Evolutionary conservation across 2,888 invertebrate species (phyloP).

Genomic region (Drosophila affinis): DNA sequence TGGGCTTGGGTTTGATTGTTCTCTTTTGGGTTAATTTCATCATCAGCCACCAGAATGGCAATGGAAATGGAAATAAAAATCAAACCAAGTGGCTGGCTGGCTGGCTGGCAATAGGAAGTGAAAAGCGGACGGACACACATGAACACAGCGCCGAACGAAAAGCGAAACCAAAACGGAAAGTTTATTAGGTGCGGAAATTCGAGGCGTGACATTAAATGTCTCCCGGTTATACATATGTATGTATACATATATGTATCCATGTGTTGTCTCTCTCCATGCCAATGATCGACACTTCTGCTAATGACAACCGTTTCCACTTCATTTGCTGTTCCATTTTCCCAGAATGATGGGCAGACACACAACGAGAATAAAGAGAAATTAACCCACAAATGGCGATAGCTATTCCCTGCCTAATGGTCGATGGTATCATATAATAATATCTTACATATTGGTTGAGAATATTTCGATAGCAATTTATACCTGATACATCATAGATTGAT

Average conservation of each 20-base stretch:
- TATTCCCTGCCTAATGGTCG: too few species aligned
- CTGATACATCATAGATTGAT: too few species aligned
- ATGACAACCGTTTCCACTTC: background rate
- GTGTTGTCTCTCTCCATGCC: background rate
- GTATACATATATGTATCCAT: background rate
- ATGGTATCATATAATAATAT: too few species aligned
- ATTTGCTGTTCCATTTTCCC: background rate
- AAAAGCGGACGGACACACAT: slow-evolving; percentile 50
- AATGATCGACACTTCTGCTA: background rate
- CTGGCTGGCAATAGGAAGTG: slow-evolving; percentile 66
- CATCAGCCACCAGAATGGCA: background rate
- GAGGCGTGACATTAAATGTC: slow-evolving; percentile 62
- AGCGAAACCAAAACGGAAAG: slow-evolving; percentile 58
- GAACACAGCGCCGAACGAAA: slow-evolving; percentile 8
- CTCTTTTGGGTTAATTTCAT: background rate
- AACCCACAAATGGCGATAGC: background rate
- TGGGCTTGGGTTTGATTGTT: slow-evolving; percentile 12
- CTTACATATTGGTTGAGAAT: too few species aligned
- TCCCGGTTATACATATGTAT: background rate
- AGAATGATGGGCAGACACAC: background rate
- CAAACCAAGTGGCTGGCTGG: slow-evolving; percentile 24
- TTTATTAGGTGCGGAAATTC: slow-evolving; percentile 54
- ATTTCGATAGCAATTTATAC: too few species aligned
- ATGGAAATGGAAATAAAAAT: background rate
- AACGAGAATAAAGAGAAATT: background rate